Evolutionary conservation across 2,797 vertebrate species (phyloP), one percentile per base, ranked within the genome.

Genomic region (Microhierax caerulescens): DNA sequence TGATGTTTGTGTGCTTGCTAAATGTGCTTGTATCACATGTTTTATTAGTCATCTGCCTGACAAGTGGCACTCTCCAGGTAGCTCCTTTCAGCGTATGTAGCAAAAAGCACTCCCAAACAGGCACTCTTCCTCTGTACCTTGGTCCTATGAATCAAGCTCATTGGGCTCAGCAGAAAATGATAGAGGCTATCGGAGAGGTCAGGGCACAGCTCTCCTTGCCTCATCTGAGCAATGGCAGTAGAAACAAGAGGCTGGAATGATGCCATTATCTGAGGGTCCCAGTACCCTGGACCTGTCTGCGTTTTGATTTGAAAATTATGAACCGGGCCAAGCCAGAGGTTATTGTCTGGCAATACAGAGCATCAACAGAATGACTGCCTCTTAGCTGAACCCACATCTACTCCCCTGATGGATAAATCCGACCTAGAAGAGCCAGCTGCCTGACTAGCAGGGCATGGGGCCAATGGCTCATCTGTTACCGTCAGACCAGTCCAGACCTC

Each of bases 51-150:
- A 69, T 84, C 64, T 2, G 14, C 37, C 86, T 92, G 65, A 88
- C 65, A 94, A 88, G 69, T 77, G 37, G 20, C n/a, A 6, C 57
- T 95, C 73, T 76, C 87, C 83, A 91, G 81, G 93, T 96, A 86
- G 32, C 28, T 90, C 13, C 53, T 88, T 84, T 85, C 70, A 74
- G 65, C 77, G 50, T 32, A n/a, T 20, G 20, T 18, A 68, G 27
- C 56, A 76, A 83, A 91, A 89, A 65, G 13, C 37, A 61, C 54
- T 88, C 39, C 39, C 39, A 77, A 59, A 28, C 17, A 85, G 27
- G 30, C 57, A 48, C 48, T 64, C 13, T 53, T 77, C 16, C 74
- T 83, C 54, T 92, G 82, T 89, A 63, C 41, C 51, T 85, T 47
- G 36, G 39, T 68, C 41, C 43, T 76, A 17, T 51, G 63, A 88